Evolutionary conservation across 2,113 vertebrate species (phyloP).

Genomic region (Phyllostomus discolor): DNA sequence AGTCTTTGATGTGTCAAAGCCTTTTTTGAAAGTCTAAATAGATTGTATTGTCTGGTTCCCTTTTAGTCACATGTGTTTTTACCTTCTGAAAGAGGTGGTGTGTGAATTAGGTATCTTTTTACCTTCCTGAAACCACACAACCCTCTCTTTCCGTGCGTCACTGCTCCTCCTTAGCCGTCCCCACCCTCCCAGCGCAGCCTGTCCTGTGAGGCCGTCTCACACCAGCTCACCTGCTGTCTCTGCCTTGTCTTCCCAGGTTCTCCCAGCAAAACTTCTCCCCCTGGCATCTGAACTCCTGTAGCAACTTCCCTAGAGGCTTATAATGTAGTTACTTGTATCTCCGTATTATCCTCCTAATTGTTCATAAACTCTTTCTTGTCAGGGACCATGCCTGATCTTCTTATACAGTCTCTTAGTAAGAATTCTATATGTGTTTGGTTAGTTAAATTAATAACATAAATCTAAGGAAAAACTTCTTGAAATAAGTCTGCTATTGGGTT

Average conservation of each 20-base stretch:
- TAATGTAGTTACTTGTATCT: not conserved
- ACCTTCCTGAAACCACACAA: constrained; percentile 53
- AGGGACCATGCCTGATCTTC: not conserved
- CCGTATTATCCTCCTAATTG: not conserved
- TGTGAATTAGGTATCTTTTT: constrained; percentile 40
- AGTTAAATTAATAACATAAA: not conserved
- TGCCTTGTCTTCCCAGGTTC: not conserved
- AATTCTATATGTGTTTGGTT: not conserved
- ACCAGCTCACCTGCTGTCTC: not conserved
- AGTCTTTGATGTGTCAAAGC: constrained; percentile 62
- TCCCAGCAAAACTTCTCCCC: not conserved
- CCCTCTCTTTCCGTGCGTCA: not conserved
- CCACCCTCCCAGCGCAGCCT: not conserved
- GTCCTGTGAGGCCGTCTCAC: not conserved
- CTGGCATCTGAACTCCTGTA: not conserved
- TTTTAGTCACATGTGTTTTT: constrained; percentile 57
- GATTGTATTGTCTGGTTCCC: constrained; percentile 46
- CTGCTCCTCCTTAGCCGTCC: not conserved
- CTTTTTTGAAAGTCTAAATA: constrained; percentile 41
- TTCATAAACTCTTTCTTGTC: not conserved
- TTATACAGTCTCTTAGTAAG: not conserved
- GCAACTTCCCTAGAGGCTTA: not conserved
- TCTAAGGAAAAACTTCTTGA: not conserved
- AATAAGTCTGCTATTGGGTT: not conserved
- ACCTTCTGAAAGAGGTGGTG: constrained; percentile 50